Percentiles rank a stretch among this genome's conserved stretches.
phyloP scores from a whole-genome alignment of 2,797 vertebrate genomes.

The Parotocinclus haroldoi region DNA sequence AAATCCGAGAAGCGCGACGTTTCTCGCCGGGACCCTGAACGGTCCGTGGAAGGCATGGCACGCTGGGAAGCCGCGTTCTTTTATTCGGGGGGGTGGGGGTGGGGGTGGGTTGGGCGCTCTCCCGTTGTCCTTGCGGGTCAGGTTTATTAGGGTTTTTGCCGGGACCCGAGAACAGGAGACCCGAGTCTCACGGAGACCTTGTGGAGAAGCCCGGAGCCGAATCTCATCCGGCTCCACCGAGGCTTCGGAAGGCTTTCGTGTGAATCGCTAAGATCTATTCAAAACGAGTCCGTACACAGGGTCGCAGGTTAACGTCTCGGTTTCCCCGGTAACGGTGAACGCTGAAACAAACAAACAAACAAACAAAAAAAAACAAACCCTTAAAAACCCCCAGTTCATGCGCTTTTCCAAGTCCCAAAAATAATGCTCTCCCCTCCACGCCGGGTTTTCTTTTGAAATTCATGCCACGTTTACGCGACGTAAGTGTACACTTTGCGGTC shows the following conservation, averaged over 20 bases:
- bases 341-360: conserved; percentile 66
- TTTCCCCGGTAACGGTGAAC: conserved; percentile 74
- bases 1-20: conserved; percentile 45
- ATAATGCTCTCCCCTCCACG: conserved; percentile 52
- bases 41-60: conserved; percentile 58
- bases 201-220: conserved; percentile 33
- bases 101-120: no score
- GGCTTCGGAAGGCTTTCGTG: conserved; percentile 32
- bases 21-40: conserved; percentile 57
- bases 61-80: conserved; percentile 59
- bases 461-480: conserved; percentile 88
- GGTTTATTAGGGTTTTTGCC: conserved; percentile 68
- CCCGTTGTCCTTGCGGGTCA: conserved; percentile 71
- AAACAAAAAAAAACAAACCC: conserved; percentile 88
- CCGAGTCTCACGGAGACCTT: conserved; percentile 38
- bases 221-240: conserved; percentile 39
- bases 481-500: conserved; percentile 99
- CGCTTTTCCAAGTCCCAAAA: conserved; percentile 73
- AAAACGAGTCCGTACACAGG: conserved; percentile 32
- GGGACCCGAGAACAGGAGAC: conserved; percentile 62
- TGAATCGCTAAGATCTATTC: conserved; percentile 43
- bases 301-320: conserved; percentile 65
- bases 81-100: no score
- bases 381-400: conserved; percentile 91
- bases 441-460: conserved; percentile 53